Evolutionary conservation across 2,888 invertebrate genomes (phyloP), one percentile per base, ranked within the genome.

Genomic region (Xanthorhoe spadicearia): DNA sequence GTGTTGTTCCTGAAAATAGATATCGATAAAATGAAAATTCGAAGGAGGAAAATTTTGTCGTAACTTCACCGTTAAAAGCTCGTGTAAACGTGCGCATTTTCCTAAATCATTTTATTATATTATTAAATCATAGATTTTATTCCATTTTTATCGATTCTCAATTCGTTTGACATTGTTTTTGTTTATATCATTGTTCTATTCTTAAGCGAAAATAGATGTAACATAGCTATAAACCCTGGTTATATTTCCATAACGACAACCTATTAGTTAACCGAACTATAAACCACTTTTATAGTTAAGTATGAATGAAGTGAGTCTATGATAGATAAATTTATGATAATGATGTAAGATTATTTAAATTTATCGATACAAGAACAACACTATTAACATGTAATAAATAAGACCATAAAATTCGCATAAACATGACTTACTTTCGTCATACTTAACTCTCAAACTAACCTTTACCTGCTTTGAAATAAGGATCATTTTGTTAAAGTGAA

Each of bases 341-440:
- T 50, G 51, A 4, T 8, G 51, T 23, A 10, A n/a, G 51, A 10
- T 51, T 49, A 19, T 38, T n/a, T 28, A 10, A 17, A 28, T 50
- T 32, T 19, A 64, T 58, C 61, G 61, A 69, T 64, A 59, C 50
- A 23, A 15, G 35, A 62, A 63, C 70, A 32, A 60, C 70, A 51
- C 66, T 71, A 54, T 64, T 68, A 66, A 63, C 66, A 61, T 70
- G 69, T 71, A 74, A 76, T 83, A 81, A 83, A 84, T 79, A 69
- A n/a, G 51, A 18, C 71, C 79, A 71, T 83, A 79, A 81, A 84
- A 78, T 68, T 58, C 69, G 76, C 80, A 76, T 77, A 79, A 38
- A 74, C 65, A 75, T 74, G 72, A 74, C 72, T 72, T 13, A 43
- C 73, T 70, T 71, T 70, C 71, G 70, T 72, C 69, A 59, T 52